Evolutionary conservation across 2,888 invertebrate species (phyloP).

Genomic region (Drepanosiphum platanoidis): DNA sequence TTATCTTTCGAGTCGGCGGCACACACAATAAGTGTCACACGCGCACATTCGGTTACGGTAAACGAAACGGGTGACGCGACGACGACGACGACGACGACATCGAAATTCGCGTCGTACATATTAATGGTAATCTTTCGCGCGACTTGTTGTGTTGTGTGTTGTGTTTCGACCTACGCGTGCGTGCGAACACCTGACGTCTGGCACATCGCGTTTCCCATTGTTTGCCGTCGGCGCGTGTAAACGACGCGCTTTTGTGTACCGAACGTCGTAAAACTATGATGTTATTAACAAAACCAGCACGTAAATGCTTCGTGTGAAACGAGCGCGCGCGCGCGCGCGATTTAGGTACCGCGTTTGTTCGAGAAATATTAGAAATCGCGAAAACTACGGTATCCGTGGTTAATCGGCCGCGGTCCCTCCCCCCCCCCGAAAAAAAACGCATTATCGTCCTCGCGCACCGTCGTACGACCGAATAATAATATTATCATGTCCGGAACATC

Average conservation of each 20-base stretch:
- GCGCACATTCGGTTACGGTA: no score
- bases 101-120: not conserved
- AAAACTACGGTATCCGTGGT: no score
- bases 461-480: no score
- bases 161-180: slow-evolving; percentile 29
- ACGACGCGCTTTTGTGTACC: slow-evolving; percentile 2
- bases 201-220: slow-evolving; percentile 34
- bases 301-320: not conserved
- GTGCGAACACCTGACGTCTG: slow-evolving; percentile 39
- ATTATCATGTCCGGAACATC: no score
- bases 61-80: no score
- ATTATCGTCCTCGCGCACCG: no score
- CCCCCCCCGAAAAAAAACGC: no score
- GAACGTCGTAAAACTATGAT: not conserved
- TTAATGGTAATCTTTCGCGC: not conserved
- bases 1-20: no score
- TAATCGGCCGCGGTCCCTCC: no score
- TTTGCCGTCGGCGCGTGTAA: not conserved
- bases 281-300: not conserved
- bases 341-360: not conserved
- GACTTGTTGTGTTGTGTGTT: slow-evolving; percentile 41
- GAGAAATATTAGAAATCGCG: not conserved
- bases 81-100: no score
- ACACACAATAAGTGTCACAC: no score
- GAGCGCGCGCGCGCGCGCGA: not conserved